Evolutionary conservation across 2,888 invertebrate genomes (phyloP).

Genomic region (Girardia tigrina): DNA sequence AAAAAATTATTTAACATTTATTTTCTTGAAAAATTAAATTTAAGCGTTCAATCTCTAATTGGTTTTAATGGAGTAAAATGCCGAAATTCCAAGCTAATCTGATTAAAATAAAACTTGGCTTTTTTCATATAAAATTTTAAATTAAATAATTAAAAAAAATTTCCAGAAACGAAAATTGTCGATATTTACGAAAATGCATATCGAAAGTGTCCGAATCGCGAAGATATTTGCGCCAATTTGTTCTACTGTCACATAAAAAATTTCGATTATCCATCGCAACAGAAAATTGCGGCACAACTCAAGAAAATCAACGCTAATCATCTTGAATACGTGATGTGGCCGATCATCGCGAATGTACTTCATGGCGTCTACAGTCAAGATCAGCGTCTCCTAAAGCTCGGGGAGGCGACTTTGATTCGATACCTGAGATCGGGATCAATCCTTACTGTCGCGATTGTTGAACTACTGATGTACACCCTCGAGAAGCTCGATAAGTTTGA

Average conservation of each 20-base stretch:
- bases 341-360: background rate
- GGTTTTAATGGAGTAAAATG: no score
- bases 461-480: background rate
- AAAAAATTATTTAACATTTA: no score
- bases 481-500: background rate
- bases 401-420: background rate
- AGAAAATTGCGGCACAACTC: background rate
- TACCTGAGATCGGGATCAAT: background rate
- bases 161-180: background rate
- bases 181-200: background rate
- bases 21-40: no score
- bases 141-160: background rate
- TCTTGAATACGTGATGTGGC: background rate
- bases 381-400: background rate
- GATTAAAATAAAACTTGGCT: no score
- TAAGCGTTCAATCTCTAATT: no score
- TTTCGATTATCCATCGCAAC: conserved; percentile 5
- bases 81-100: no score
- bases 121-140: no score
- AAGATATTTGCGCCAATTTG: conserved; percentile 1
- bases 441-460: background rate
- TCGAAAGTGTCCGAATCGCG: conserved; percentile 4
- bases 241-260: background rate
- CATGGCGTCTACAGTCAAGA: background rate
- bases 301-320: conserved; percentile 7